A percentile compares a stretch with the other conserved stretches of the same genome.
Evolutionary conservation across 2,888 invertebrate species (phyloP).

Genomic region (Nasonovia ribisnigri): DNA sequence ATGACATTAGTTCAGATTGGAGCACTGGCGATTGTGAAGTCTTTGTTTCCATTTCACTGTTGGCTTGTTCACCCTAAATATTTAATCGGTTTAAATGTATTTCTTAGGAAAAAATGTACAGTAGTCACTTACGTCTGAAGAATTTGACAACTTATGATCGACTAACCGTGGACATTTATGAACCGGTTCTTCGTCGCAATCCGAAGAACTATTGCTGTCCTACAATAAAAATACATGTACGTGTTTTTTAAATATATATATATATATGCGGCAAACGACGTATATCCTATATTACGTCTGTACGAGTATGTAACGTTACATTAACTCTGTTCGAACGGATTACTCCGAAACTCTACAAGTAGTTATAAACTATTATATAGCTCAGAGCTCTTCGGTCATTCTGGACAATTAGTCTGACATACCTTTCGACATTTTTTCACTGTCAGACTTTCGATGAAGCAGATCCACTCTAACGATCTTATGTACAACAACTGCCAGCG

Average conservation of each 20-base stretch:
- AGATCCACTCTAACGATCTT: conserved; percentile 92
- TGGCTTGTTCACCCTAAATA: conserved; percentile 7
- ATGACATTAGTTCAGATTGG: conserved; percentile 55
- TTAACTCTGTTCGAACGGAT: not conserved
- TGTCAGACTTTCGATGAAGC: conserved; percentile 84
- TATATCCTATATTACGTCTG: not conserved
- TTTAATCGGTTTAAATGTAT: not conserved
- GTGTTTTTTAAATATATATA: not conserved
- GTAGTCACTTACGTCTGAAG: conserved; percentile 24
- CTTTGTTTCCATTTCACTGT: conserved; percentile 50
- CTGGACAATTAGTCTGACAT: conserved; percentile 1
- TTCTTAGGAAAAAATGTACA: not conserved
- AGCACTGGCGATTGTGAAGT: conserved; percentile 34
- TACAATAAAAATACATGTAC: conserved; percentile 70
- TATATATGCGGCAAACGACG: not conserved
- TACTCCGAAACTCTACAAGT: not conserved
- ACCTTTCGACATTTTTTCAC: conserved; percentile 60
- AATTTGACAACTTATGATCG: conserved; percentile 37
- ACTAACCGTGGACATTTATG: conserved; percentile 79
- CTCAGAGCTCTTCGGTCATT: not conserved
- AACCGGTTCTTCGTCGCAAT: conserved; percentile 82
- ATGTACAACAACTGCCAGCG: conserved; percentile 93
- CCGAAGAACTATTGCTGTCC: conserved; percentile 75
- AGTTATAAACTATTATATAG: not conserved
- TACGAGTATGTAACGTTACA: not conserved